phyloP scores from a whole-genome alignment of 1,140 invertebrate genomes.

The Drosophila bocqueti region DNA sequence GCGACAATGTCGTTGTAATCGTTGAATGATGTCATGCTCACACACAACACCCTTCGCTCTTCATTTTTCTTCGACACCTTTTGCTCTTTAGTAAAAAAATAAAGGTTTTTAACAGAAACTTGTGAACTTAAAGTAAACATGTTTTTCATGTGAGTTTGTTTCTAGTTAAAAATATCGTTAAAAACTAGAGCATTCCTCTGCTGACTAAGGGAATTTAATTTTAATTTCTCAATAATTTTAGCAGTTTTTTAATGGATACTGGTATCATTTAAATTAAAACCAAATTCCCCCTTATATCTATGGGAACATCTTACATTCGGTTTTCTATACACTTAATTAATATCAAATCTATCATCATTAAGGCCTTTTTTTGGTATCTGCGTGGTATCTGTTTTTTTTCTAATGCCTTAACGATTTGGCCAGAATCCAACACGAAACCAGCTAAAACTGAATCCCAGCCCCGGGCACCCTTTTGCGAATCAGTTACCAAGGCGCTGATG shows the following conservation, averaged over 20 bases:
- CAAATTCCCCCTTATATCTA: not conserved
- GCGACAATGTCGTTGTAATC: constrained; percentile 59
- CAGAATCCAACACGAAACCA: constrained; percentile 27
- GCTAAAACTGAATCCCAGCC: constrained; percentile 27
- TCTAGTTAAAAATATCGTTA: not conserved
- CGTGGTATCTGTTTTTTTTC: constrained; percentile 34
- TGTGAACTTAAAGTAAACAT: not conserved
- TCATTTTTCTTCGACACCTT: not conserved
- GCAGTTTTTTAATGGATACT: not conserved
- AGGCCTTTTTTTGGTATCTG: not conserved
- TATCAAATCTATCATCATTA: constrained; percentile 15
- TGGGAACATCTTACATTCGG: not conserved
- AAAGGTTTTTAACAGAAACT: not conserved
- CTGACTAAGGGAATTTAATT: not conserved
- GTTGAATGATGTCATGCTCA: constrained; percentile 75
- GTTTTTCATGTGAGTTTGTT: not conserved
- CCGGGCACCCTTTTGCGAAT: constrained; percentile 65
- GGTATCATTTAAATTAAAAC: not conserved
- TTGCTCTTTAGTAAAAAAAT: not conserved
- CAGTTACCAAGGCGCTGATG: constrained; percentile 81
- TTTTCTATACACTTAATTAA: constrained; percentile 10
- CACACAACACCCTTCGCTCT: not conserved
- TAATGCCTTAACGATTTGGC: constrained; percentile 47
- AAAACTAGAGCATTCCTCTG: not conserved
- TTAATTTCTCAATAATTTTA: not conserved